phyloP scores from a whole-genome alignment of 2,888 invertebrate genomes.

The Drosophila siamana region DNA sequence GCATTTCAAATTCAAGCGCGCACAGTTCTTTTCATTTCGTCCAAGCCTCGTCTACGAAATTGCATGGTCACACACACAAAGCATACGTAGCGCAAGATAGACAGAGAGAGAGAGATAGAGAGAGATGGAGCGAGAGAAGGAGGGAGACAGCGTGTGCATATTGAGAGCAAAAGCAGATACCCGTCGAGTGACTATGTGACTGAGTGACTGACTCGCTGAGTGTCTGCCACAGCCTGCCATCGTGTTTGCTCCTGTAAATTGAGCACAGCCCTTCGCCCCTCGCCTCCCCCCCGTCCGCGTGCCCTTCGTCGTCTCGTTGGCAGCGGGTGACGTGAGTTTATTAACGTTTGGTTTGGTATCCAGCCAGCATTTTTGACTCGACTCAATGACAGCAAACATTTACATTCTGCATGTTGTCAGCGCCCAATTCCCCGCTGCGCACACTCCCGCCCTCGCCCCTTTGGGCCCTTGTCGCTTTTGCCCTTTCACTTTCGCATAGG shows the following conservation, averaged over 20 bases:
- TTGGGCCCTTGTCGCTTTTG: not conserved
- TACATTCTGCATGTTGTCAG: slow-evolving; percentile 71
- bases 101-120: not conserved
- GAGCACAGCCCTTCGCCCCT: slow-evolving; percentile 34
- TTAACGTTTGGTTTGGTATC: slow-evolving; percentile 73
- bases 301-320: not conserved
- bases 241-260: slow-evolving; percentile 77
- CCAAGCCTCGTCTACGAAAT: slow-evolving; percentile 36
- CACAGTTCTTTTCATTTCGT: slow-evolving; percentile 40
- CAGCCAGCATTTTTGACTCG: slow-evolving; percentile 70
- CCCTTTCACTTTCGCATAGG: slow-evolving; percentile 21
- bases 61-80: slow-evolving; percentile 30
- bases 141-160: not conserved
- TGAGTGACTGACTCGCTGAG: slow-evolving; percentile 31
- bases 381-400: slow-evolving; percentile 78
- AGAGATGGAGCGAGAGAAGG: not conserved
- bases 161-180: slow-evolving; percentile 19
- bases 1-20: slow-evolving; percentile 72
- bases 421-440: slow-evolving; percentile 27
- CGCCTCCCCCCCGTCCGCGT: not conserved
- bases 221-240: slow-evolving; percentile 31
- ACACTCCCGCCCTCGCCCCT: not conserved
- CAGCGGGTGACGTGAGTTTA: slow-evolving; percentile 54
- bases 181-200: slow-evolving; percentile 8
- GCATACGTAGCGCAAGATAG: not conserved